phyloP scores from a whole-genome alignment of 2,888 invertebrate species.

The Protula sp. region DNA sequence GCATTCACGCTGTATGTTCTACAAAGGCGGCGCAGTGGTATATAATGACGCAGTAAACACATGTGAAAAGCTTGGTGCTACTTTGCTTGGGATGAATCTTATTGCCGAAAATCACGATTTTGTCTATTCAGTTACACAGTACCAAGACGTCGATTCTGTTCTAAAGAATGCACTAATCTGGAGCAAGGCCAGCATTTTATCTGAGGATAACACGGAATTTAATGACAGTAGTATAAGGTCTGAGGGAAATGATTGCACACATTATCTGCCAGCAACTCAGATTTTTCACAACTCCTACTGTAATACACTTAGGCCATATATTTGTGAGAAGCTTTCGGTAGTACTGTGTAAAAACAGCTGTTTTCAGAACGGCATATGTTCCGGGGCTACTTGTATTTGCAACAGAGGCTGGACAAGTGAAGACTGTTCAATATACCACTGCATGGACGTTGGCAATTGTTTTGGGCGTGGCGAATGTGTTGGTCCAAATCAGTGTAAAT shows the following conservation, averaged over 20 bases:
- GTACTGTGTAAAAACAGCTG: background rate
- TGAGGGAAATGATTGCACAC: too few relatives aligned
- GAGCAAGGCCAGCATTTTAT: background rate
- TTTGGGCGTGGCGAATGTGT: constrained; percentile 1
- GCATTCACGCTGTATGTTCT: background rate
- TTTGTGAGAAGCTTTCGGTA: background rate
- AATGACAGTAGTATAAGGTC: too few relatives aligned
- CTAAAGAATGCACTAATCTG: background rate
- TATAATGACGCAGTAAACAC: background rate
- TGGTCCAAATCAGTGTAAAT: constrained; percentile 5
- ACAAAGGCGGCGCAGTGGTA: background rate
- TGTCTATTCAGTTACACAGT: background rate
- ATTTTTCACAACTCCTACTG: background rate
- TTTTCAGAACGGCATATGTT: background rate
- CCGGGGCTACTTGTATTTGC: background rate
- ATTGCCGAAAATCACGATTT: background rate
- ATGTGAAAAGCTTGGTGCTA: background rate
- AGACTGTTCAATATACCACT: background rate
- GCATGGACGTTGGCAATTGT: background rate
- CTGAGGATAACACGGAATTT: too few relatives aligned
- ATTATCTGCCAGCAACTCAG: too few relatives aligned
- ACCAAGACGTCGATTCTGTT: background rate
- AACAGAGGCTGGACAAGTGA: background rate
- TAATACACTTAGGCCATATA: background rate
- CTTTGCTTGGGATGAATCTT: background rate